These are phyloP conservation scores for Toxotes lorentzi DNA, from an alignment of 2,797 vertebrate genomes.

Conservation along the genomic window DNA sequence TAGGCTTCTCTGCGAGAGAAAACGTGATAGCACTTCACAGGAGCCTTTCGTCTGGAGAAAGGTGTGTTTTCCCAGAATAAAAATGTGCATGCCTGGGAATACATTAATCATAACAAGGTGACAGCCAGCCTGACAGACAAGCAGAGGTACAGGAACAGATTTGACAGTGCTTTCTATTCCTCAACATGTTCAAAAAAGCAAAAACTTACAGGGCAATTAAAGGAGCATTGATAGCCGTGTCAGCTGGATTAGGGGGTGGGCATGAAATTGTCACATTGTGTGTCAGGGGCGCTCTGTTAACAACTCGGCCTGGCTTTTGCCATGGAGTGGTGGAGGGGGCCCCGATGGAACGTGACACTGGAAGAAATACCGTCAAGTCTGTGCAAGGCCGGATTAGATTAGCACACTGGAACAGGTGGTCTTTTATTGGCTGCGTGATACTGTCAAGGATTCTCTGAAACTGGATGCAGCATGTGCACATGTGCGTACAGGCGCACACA, in stretches of 20 bases:
- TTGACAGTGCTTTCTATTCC: conserved; percentile 70
- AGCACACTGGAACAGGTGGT: conserved; percentile 85
- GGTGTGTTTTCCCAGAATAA: conserved; percentile 71
- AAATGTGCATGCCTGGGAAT: conserved; percentile 75
- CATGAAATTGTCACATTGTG: conserved; percentile 84
- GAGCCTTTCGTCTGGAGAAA: conserved; percentile 67
- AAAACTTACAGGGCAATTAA: conserved; percentile 80
- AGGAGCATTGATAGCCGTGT: conserved; percentile 77
- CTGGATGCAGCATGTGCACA: conserved; percentile 68
- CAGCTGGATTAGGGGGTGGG: conserved; percentile 82
- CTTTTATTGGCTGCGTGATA: conserved; percentile 85
- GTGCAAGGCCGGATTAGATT: conserved; percentile 84
- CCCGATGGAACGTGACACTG: conserved; percentile 77
- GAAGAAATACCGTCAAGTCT: conserved; percentile 75
- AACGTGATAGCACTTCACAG: conserved; percentile 74
- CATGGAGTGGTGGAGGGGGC: conserved; percentile 52
- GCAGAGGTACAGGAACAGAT: conserved; percentile 67
- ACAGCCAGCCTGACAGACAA: conserved; percentile 78
- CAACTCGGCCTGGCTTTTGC: conserved; percentile 74
- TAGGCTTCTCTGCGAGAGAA: conserved; percentile 33
- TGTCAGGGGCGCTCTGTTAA: conserved; percentile 80
- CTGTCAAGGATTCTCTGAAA: conserved; percentile 81
- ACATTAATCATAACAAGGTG: conserved; percentile 82
- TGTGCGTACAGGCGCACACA: conserved; percentile 37
- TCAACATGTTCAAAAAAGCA: conserved; percentile 68